phyloP scores from a whole-genome alignment of 2,888 invertebrate species.

The Napeogenes sylphis region DNA sequence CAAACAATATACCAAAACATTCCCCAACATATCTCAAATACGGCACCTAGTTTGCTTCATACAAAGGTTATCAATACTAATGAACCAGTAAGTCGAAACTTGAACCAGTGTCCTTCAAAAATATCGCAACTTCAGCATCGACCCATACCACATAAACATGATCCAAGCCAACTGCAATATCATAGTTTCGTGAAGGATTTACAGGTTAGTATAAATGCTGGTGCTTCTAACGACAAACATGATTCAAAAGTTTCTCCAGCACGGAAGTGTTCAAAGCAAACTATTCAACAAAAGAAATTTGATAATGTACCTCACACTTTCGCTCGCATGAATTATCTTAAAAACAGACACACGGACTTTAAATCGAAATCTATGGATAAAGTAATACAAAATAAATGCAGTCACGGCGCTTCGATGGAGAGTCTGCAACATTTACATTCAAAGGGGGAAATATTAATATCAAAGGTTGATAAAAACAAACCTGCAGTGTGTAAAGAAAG shows the following conservation, averaged over 20 bases:
- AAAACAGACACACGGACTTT: conserved; percentile 53
- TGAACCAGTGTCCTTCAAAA: neutral
- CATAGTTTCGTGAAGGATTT: conserved; percentile 53
- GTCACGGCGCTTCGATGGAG: conserved; percentile 12
- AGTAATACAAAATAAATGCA: conserved; percentile 14
- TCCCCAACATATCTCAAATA: neutral
- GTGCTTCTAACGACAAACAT: conserved; percentile 33
- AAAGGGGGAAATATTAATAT: conserved; percentile 31
- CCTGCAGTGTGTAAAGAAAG: neutral
- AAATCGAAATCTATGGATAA: conserved; percentile 39
- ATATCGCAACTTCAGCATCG: conserved; percentile 1
- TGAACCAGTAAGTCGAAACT: neutral
- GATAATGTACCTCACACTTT: conserved; percentile 64
- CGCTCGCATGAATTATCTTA: conserved; percentile 65
- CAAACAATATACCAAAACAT: neutral
- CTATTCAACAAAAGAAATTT: conserved; percentile 47
- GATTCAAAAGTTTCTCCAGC: conserved; percentile 10
- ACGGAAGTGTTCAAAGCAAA: conserved; percentile 32
- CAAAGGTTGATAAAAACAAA: conserved; percentile 25
- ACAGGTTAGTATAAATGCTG: conserved; percentile 49
- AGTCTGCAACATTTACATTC: conserved; percentile 26
- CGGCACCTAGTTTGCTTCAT: neutral
- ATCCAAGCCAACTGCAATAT: conserved; percentile 23
- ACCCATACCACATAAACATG: conserved; percentile 1
- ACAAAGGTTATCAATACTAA: conserved; percentile 1